Evolutionary conservation across 2,113 vertebrate genomes (phyloP).

Genomic region (Dipodomys stephensi): DNA sequence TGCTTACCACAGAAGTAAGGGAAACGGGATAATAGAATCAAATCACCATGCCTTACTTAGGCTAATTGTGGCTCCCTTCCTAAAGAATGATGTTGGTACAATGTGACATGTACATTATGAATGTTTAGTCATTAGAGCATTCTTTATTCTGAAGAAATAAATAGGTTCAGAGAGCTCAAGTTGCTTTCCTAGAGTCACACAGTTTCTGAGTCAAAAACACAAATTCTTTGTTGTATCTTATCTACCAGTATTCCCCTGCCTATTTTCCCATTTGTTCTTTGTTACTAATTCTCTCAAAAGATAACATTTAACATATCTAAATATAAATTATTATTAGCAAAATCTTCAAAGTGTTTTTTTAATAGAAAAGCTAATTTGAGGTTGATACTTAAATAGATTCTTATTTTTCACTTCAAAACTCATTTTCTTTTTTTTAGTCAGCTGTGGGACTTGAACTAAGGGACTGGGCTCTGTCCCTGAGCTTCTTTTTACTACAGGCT

Average conservation of each 20-base stretch:
- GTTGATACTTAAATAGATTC: neutral
- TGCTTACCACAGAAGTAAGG: neutral
- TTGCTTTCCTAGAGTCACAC: neutral
- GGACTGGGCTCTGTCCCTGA: no score
- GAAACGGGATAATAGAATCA: neutral
- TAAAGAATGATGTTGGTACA: neutral
- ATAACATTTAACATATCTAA: neutral
- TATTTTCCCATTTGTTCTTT: neutral
- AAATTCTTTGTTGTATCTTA: neutral
- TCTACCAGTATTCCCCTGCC: neutral
- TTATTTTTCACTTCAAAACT: no score
- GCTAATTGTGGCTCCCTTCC: neutral
- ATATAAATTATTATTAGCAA: neutral
- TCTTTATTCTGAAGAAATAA: neutral
- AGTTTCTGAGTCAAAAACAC: neutral
- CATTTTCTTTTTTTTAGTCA: no score
- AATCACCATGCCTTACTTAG: neutral
- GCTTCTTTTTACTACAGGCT: no score
- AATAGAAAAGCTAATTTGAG: constrained; percentile 5
- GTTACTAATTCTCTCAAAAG: neutral
- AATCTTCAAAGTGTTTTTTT: constrained; percentile 1
- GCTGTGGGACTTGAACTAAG: no score
- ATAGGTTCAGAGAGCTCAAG: neutral
- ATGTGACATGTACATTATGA: neutral
- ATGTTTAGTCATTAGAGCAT: neutral